Percentiles rank a stretch among this genome's conserved stretches.
Conservation (phyloP, 2,888 invertebrate species). For the Xestia xanthographa region DNA sequence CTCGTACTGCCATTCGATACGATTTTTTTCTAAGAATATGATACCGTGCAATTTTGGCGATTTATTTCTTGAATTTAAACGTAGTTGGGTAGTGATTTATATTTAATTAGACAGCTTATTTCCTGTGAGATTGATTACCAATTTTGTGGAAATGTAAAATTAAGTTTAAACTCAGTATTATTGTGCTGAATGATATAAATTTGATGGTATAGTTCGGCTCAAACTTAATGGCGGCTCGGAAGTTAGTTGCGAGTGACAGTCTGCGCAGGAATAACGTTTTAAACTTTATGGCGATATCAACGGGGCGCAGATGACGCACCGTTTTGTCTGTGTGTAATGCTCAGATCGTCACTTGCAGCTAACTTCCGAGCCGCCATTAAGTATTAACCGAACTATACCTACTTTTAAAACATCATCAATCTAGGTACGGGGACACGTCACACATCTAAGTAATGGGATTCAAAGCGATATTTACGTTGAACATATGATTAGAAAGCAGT, state of each 20-base stretch:
- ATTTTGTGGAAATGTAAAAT: constrained; percentile 12
- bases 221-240: too few species aligned
- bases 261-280: too few species aligned
- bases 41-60: constrained; percentile 67
- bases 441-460: constrained; percentile 52
- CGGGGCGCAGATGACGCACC: too few species aligned
- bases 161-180: not conserved
- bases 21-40: constrained; percentile 64
- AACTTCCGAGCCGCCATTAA: too few species aligned
- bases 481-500: constrained; percentile 81
- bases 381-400: too few species aligned
- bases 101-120: constrained; percentile 57
- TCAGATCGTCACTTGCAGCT: too few species aligned
- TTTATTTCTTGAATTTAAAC: constrained; percentile 56
- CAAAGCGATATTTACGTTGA: constrained; percentile 60
- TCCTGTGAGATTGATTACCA: constrained; percentile 54
- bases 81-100: constrained; percentile 47
- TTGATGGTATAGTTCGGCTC: too few species aligned
- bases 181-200: not conserved
- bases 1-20: constrained; percentile 59
- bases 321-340: too few species aligned
- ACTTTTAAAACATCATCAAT: constrained; percentile 6
- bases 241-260: too few species aligned
- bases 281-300: too few species aligned
- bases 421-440: constrained; percentile 26